Conservation (phyloP, 2,888 invertebrate species). For the Cryptophagus acutangulus region DNA sequence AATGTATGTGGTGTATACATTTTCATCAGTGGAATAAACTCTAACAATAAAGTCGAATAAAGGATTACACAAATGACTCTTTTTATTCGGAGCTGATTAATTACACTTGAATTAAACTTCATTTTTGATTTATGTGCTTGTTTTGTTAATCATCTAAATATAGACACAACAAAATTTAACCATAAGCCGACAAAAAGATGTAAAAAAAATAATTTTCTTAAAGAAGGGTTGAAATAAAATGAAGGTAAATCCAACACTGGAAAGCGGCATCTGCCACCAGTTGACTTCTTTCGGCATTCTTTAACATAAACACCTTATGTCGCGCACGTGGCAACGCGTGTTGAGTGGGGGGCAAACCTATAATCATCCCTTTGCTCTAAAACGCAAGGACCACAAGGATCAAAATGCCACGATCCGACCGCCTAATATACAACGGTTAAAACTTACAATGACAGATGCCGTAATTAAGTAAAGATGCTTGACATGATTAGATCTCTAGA, state of each 20-base stretch:
- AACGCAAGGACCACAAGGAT: conserved; percentile 7
- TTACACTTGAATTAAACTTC: no score
- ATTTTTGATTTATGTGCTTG: no score
- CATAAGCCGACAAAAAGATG: background rate
- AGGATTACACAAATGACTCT: no score
- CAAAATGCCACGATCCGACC: conserved; percentile 21
- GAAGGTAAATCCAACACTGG: conserved; percentile 3
- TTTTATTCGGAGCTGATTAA: no score
- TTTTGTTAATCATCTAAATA: no score
- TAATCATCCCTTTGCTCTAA: conserved; percentile 3
- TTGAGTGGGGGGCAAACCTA: conserved; percentile 2
- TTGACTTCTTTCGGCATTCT: conserved; percentile 38
- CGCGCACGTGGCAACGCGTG: conserved; percentile 36
- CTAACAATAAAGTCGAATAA: no score
- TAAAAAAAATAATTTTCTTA: background rate
- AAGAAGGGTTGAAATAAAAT: background rate
- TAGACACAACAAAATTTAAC: no score
- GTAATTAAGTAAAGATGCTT: conserved; percentile 41
- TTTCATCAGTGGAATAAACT: no score
- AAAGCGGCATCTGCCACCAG: conserved; percentile 32
- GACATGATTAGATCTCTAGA: conserved; percentile 36
- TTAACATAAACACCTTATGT: conserved; percentile 42
- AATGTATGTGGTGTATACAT: no score
- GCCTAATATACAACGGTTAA: conserved; percentile 17
- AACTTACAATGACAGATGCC: conserved; percentile 40